A percentile compares a stretch with the other conserved stretches of the same genome.
Evolutionary conservation across 2,888 invertebrate species (phyloP).

Genomic region (Pyrrhopygopsis socrates): DNA sequence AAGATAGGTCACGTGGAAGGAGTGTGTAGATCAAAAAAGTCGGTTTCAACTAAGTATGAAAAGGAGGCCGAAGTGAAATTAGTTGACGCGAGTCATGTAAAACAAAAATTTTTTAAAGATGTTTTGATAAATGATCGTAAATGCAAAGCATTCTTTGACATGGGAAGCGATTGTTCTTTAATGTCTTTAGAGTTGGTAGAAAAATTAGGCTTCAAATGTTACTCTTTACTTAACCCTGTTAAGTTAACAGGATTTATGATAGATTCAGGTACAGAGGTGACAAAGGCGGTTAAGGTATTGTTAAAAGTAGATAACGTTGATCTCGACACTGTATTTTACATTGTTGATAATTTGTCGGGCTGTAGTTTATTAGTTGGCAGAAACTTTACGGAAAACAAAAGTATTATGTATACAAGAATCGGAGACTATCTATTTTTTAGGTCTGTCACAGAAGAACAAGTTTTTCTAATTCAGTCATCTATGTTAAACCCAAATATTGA

Average conservation of each 20-base stretch:
- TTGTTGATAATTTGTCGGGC: constrained; percentile 44
- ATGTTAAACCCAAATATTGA: background rate
- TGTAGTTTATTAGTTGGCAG: constrained; percentile 69
- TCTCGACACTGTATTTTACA: constrained; percentile 37
- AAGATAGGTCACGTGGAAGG: constrained; percentile 76
- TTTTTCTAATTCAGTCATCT: background rate
- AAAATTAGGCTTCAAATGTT: constrained; percentile 15
- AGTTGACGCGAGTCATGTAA: constrained; percentile 23
- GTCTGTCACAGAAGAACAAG: background rate
- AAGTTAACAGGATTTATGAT: constrained; percentile 60
- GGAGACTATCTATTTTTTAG: constrained; percentile 58
- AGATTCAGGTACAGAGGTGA: constrained; percentile 35
- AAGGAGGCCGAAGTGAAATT: constrained; percentile 77
- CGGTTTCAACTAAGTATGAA: constrained; percentile 61
- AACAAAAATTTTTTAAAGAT: constrained; percentile 74
- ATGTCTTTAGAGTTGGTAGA: constrained; percentile 52
- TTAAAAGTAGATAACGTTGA: constrained; percentile 64
- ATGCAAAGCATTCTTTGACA: constrained; percentile 72
- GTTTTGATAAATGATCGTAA: constrained; percentile 49
- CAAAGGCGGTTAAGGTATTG: background rate
- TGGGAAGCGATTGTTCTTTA: constrained; percentile 78
- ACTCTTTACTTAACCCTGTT: constrained; percentile 41
- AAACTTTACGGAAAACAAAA: constrained; percentile 74
- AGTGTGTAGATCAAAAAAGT: constrained; percentile 68
- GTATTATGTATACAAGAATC: constrained; percentile 72